These are phyloP conservation scores for Sterrhoptilus dennistouni DNA, from an alignment of 2,113 vertebrate species.

Conservation along the genomic window DNA sequence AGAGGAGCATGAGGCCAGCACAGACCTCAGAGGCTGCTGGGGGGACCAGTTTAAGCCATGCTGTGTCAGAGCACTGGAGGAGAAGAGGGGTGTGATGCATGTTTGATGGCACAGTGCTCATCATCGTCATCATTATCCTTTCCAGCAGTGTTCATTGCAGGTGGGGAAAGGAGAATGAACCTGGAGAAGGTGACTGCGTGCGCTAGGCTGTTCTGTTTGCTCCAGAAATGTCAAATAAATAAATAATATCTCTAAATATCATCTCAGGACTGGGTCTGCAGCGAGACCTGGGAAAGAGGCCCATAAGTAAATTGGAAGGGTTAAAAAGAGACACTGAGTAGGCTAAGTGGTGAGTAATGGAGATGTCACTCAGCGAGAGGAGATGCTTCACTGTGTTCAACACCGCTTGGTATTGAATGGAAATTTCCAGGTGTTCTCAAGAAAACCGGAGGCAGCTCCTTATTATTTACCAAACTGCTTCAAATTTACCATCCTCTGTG, in stretches of 20 bases:
- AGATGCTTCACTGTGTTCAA: neutral
- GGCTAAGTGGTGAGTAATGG: conserved; percentile 33
- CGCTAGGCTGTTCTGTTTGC: neutral
- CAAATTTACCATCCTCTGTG: neutral
- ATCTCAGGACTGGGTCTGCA: neutral
- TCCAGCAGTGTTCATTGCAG: neutral
- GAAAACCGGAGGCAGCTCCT: neutral
- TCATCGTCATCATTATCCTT: neutral
- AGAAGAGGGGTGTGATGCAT: rapidly evolving
- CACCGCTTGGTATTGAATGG: neutral
- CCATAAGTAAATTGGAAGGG: neutral
- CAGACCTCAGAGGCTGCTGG: neutral
- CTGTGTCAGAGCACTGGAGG: neutral
- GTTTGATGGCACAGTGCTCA: neutral
- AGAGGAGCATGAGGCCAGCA: neutral
- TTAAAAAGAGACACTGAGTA: conserved; percentile 35
- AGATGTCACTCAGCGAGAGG: neutral
- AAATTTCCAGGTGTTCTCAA: conserved; percentile 22
- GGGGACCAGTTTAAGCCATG: neutral
- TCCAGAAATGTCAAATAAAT: neutral
- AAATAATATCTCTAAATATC: neutral
- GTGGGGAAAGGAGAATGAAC: neutral
- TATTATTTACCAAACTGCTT: neutral
- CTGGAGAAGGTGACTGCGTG: rapidly evolving
- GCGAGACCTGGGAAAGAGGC: neutral